Evolutionary conservation across 2,797 vertebrate genomes (phyloP).

Genomic region (Perodicticus potto): DNA sequence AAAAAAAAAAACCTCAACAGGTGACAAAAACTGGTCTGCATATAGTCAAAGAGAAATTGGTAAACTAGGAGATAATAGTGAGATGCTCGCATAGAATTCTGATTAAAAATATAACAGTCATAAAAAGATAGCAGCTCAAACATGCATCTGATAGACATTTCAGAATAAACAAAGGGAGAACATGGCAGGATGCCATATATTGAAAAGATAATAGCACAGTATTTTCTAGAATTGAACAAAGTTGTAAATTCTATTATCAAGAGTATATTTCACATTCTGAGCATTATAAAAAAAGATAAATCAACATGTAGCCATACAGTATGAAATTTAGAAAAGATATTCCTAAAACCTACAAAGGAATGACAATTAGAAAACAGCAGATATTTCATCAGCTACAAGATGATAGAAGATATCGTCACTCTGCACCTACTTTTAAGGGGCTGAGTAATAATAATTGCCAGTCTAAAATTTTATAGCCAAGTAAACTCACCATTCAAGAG

Average conservation of each 20-base stretch:
- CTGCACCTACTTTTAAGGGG: not conserved
- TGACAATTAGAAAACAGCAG: not conserved
- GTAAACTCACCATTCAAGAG: not conserved
- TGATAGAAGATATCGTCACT: not conserved
- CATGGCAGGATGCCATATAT: not conserved
- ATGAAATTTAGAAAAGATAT: not conserved
- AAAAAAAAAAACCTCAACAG: not conserved
- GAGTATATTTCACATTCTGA: conserved; percentile 32
- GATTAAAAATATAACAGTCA: conserved; percentile 22
- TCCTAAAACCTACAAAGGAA: conserved; percentile 48
- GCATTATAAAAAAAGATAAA: not conserved
- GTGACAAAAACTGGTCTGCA: not conserved
- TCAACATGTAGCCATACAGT: not conserved
- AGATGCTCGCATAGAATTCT: not conserved
- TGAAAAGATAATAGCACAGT: not conserved
- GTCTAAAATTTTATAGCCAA: conserved; percentile 40
- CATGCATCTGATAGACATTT: not conserved
- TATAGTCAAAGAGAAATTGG: not conserved
- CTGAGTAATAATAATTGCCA: not conserved
- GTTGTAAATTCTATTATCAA: conserved; percentile 17
- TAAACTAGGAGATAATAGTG: not conserved
- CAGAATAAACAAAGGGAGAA: conserved; percentile 33
- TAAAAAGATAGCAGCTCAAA: not conserved
- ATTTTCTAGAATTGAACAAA: conserved; percentile 45
- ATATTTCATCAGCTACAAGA: conserved; percentile 40